These are phyloP conservation scores for Volucella bombylans DNA, from an alignment of 2,888 invertebrate species.

Conservation along the genomic window DNA sequence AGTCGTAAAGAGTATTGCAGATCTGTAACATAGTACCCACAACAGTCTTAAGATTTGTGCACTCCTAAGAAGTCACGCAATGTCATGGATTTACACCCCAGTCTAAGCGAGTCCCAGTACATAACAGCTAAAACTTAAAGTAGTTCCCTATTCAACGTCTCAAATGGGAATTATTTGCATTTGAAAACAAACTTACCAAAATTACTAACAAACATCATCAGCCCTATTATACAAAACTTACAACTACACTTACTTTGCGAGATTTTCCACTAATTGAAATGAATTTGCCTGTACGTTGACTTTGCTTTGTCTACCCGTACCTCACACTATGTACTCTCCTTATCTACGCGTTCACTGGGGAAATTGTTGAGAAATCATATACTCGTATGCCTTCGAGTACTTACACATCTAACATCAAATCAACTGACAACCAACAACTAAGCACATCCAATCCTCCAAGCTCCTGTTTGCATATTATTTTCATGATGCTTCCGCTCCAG, in stretches of 20 bases:
- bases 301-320: constrained; percentile 34
- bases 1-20: no score
- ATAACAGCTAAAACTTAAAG: no score
- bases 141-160: background rate
- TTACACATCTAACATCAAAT: constrained; percentile 70
- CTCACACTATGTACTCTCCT: constrained; percentile 10
- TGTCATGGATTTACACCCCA: no score
- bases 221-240: constrained; percentile 6
- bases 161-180: constrained; percentile 45
- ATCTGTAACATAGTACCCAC: no score
- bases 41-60: no score
- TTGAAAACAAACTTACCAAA: constrained; percentile 56
- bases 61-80: no score
- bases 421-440: constrained; percentile 63
- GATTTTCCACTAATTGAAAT: constrained; percentile 81
- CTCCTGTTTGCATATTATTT: constrained; percentile 72
- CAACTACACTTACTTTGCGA: constrained; percentile 73
- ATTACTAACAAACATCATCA: constrained; percentile 39
- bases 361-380: constrained; percentile 16
- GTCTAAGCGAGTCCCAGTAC: no score
- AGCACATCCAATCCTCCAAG: constrained; percentile 67
- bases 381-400: constrained; percentile 54
- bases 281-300: constrained; percentile 75
- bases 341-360: constrained; percentile 17
- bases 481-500: constrained; percentile 67